These are phyloP conservation scores for Amblyjoppa proteus DNA, from an alignment of 2,888 invertebrate species.

Conservation along the genomic window DNA sequence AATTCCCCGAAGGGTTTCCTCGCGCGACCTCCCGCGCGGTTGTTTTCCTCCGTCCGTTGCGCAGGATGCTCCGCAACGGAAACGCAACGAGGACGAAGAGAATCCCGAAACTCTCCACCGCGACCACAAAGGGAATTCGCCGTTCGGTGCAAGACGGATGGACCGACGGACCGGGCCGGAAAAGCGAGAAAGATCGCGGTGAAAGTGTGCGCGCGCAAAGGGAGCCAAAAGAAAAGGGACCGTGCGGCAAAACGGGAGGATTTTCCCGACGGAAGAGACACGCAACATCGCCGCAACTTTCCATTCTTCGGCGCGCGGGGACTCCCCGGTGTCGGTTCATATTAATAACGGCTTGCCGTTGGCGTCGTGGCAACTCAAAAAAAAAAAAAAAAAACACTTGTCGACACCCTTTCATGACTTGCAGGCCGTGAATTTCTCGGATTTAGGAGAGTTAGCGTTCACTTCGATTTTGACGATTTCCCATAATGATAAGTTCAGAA, in stretches of 20 bases:
- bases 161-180: conserved; percentile 23
- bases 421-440: conserved; percentile 9
- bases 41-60: conserved; percentile 45
- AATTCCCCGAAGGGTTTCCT: conserved; percentile 74
- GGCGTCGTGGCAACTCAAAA: conserved; percentile 81
- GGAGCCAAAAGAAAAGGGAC: too few species aligned
- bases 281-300: conserved; percentile 46
- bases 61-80: conserved; percentile 40
- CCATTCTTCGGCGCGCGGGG: conserved; percentile 74
- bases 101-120: neutral
- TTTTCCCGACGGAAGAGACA: conserved; percentile 53
- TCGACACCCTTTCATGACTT: conserved; percentile 58
- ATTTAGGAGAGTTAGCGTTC: neutral
- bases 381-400: conserved; percentile 74
- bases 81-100: conserved; percentile 49
- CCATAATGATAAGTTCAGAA: too few species aligned
- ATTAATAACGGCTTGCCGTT: conserved; percentile 83
- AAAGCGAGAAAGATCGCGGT: conserved; percentile 24
- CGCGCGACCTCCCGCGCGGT: conserved; percentile 25
- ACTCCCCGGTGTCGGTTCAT: conserved; percentile 74
- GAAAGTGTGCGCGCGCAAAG: conserved; percentile 20
- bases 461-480: neutral
- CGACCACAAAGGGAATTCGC: conserved; percentile 17
- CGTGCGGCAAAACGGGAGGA: conserved; percentile 66
- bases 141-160: conserved; percentile 55